Base-by-base conservation (phyloP, 1,140 invertebrate species). In the Bombus polaris region DNA sequence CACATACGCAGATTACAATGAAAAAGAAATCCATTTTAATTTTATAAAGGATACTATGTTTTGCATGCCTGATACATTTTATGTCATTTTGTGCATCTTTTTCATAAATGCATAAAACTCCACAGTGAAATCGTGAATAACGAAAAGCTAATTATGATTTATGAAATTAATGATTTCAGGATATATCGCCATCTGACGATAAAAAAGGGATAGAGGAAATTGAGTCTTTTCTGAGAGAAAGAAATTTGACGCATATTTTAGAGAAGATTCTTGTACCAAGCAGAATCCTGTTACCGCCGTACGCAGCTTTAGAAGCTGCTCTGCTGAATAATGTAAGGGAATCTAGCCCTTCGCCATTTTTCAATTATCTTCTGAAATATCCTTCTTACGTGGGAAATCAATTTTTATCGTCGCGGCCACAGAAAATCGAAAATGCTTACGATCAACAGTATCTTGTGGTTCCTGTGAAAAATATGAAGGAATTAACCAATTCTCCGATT, bases 241-340 rank as follows among this genome's bases (percentile, higher is more conserved):
- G 6, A 25, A 83, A 83, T 37, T 13, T 71, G 25, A 83, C 82
- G 32, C 78, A 22, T n/a, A 15, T 59, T 10, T 6, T 44, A 25
- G 62, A 83, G 35, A 47, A 70, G 5, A n/a, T 57, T 44, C 47
- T 71, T 12, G 3, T 59, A n/a, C 78, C 78, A 10, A 75, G 75
- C 9, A 82, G 35, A 25, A 86, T 86, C 66, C 39, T 85, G 28
- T 13, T 85, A 57, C 82, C 87, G 1, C 72, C 72, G 0, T 85
- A 88, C n/a, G 75, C 13, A 3, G 28, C 35, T 32, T 37, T 59
- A 6, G 66, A 79, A 1, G 28, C 37, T 18, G n/a, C 15, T 22
- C 5, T 71, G 1, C 10, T 71, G 5, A 59, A 84, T 9, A 44
- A 47, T 71, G 15, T 37, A 18, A 71, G 32, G 8, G 35, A 65